Conservation (phyloP, 2,888 invertebrate genomes). For the Timema podura region DNA sequence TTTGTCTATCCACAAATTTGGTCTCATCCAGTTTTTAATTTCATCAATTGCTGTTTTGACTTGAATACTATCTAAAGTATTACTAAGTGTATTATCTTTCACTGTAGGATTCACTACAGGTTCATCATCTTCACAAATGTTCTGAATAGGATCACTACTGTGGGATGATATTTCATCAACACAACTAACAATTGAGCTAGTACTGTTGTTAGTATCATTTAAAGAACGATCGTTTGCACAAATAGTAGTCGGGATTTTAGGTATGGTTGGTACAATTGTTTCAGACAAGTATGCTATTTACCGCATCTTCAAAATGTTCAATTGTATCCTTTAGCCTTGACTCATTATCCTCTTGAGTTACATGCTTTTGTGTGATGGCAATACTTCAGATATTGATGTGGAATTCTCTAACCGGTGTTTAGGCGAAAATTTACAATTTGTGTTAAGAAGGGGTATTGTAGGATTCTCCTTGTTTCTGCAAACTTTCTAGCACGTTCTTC, state of each 20-base stretch:
- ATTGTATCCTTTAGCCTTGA: neutral
- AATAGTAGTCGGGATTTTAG: constrained; percentile 14
- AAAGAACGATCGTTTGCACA: neutral
- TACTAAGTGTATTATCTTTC: no score
- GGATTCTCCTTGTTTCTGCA: constrained; percentile 57
- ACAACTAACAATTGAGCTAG: no score
- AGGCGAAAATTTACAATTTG: no score
- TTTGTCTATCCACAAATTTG: no score
- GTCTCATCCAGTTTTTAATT: no score
- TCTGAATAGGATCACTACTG: no score
- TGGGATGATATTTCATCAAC: no score
- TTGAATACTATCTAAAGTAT: no score
- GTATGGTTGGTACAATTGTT: constrained; percentile 35
- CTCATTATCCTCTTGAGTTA: neutral
- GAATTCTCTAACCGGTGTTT: neutral
- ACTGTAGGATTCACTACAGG: no score
- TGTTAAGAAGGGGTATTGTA: constrained; percentile 44
- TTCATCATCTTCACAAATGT: no score
- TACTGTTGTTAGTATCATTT: no score
- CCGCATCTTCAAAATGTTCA: constrained; percentile 42
- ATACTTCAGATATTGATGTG: neutral
- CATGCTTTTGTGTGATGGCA: neutral
- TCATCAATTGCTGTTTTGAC: no score
- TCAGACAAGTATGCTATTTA: constrained; percentile 44
- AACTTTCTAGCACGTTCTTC: constrained; percentile 43